Percentiles rank a stretch among this genome's conserved stretches.
phyloP scores from a whole-genome alignment of 1,140 invertebrate species.

The Mactra quadrangularis region DNA sequence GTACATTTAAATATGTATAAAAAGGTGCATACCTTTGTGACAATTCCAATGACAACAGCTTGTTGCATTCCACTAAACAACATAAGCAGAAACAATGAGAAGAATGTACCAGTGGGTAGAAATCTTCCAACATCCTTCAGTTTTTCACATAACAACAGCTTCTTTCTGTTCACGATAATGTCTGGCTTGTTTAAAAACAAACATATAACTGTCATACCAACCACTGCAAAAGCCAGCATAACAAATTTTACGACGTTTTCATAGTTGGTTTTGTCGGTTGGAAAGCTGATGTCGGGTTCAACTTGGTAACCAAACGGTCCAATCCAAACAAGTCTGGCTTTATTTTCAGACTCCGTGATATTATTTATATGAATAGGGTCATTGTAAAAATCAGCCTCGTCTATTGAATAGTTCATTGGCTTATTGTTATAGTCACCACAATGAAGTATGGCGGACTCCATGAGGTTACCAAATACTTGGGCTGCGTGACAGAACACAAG shows the following conservation, averaged over 20 bases:
- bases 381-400: slow-evolving; percentile 1
- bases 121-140: slow-evolving; percentile 64
- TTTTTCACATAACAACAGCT: slow-evolving; percentile 62
- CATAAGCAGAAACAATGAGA: slow-evolving; percentile 67
- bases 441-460: slow-evolving; percentile 64
- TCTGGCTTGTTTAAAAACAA: slow-evolving; percentile 72
- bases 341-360: slow-evolving; percentile 28
- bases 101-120: slow-evolving; percentile 63
- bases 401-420: slow-evolving; percentile 23
- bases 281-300: slow-evolving; percentile 39
- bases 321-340: slow-evolving; percentile 34
- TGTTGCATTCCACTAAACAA: slow-evolving; percentile 73
- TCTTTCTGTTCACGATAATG: slow-evolving; percentile 70
- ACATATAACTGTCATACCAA: slow-evolving; percentile 67
- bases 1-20: no score
- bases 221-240: slow-evolving; percentile 64
- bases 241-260: slow-evolving; percentile 67
- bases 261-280: slow-evolving; percentile 47
- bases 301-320: slow-evolving; percentile 59
- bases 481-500: slow-evolving; percentile 70
- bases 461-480: slow-evolving; percentile 69
- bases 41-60: slow-evolving; percentile 70
- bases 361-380: slow-evolving; percentile 50
- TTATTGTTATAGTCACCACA: slow-evolving; percentile 52
- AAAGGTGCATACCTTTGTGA: slow-evolving; percentile 71